Evolutionary conservation across 2,113 vertebrate genomes (phyloP), one percentile per base, ranked within the genome.

Genomic region (Psittacula cyanocephala): DNA sequence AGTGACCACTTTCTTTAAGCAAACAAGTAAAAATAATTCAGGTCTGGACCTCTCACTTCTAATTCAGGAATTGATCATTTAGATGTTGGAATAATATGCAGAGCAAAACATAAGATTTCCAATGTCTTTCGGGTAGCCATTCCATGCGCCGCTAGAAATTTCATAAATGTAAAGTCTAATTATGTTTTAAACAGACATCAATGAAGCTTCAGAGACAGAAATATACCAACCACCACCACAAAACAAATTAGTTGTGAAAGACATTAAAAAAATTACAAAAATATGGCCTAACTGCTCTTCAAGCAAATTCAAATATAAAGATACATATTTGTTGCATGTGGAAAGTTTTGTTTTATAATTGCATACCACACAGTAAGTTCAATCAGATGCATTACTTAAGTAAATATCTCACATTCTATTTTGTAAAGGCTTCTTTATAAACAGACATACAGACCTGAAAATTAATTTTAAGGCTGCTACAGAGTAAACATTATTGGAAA

Each of bases 261-360:
- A 94, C 86, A 64, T 44, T 82, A 82, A 92, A 82, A 78, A 80
- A 88, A 91, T 91, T 74, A 93, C 39, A 86, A 94, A 96, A 93
- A 83, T 64, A 94, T 53, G 72, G n/a, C 17, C n/a, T 65, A 83
- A 84, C 16, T 72, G n/a, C 41, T 91, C 88, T 94, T 92, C 78
- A 96, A 90, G 91, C 47, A 88, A 91, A 57, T 44, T 33, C 78
- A 27, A 44, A 83, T 83, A 75, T 87, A 85, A 89, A 87, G 49
- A 95, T 39, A 72, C 1, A 12, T 65, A 88, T 82, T 89, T 75
- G 19, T 9, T 74, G n/a, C 87, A 91, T 33, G 12, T 70, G 67
- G 53, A 72, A 91, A 69, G 41, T 5, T 86, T 57, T 85, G 60
- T 90, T 92, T 87, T 46, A 55, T 35, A 79, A 82, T 69, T 87